A percentile compares a stretch with the other conserved stretches of the same genome.
Evolutionary conservation across 1,140 invertebrate genomes (phyloP).

Genomic region (Hyphantria cunea): DNA sequence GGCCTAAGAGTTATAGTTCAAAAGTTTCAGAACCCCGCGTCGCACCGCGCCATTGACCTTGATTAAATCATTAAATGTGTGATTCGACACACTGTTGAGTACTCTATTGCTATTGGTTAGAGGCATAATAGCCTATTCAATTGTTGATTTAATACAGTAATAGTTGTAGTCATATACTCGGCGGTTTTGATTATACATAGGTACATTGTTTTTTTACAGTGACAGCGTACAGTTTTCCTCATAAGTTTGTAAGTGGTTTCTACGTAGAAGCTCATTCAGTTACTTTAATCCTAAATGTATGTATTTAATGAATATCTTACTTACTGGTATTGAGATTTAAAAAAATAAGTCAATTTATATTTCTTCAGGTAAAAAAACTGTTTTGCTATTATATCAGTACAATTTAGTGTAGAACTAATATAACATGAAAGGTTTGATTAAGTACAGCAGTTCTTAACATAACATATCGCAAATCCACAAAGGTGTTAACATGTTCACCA

Average conservation of each 20-base stretch:
- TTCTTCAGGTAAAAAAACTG: no score
- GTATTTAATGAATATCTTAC: no score
- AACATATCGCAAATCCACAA: conserved; percentile 22
- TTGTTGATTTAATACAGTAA: conserved; percentile 38
- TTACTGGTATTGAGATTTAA: no score
- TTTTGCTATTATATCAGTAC: no score
- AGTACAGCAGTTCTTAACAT: neutral
- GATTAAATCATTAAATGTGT: conserved; percentile 21
- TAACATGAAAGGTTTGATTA: no score
- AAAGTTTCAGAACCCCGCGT: conserved; percentile 5
- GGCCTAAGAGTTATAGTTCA: no score
- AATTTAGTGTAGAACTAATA: no score
- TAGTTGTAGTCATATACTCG: conserved; percentile 27
- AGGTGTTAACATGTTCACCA: conserved; percentile 45
- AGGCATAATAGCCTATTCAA: conserved; percentile 32
- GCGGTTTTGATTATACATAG: conserved; percentile 29
- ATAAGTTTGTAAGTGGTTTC: neutral
- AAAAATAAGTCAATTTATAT: no score
- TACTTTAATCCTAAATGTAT: no score
- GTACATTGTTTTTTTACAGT: conserved; percentile 10
- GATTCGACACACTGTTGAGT: conserved; percentile 27
- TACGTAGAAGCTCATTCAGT: no score
- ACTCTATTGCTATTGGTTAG: conserved; percentile 37
- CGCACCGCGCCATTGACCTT: conserved; percentile 13
- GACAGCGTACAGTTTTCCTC: conserved; percentile 5